A percentile compares a stretch with the other conserved stretches of the same genome.
phyloP scores from a whole-genome alignment of 2,797 vertebrate species.

The Sebastes diploproa region DNA sequence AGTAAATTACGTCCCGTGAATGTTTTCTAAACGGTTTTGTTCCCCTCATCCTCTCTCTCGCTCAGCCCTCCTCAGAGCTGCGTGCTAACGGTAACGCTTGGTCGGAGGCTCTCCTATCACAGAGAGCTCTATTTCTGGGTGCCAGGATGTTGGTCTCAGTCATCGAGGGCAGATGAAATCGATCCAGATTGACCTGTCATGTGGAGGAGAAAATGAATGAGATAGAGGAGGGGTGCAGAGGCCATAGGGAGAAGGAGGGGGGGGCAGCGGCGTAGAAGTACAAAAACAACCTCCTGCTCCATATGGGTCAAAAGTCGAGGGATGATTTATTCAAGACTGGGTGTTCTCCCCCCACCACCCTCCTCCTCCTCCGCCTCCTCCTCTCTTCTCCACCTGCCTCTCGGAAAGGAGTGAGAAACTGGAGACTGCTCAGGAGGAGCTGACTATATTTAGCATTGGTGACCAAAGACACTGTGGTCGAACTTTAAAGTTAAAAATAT shows the following conservation, averaged over 20 bases:
- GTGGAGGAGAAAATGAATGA: constrained; percentile 74
- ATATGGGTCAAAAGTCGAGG: constrained; percentile 75
- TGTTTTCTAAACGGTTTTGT: constrained; percentile 23
- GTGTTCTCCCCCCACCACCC: constrained; percentile 38
- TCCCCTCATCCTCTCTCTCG: not conserved
- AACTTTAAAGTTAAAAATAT: constrained; percentile 84
- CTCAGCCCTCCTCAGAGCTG: constrained; percentile 19
- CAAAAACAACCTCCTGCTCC: constrained; percentile 68
- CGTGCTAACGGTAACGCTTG: constrained; percentile 31
- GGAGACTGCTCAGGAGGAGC: constrained; percentile 73
- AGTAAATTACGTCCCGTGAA: constrained; percentile 1
- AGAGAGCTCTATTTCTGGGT: constrained; percentile 76
- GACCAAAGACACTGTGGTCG: constrained; percentile 76
- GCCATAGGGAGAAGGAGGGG: constrained; percentile 24
- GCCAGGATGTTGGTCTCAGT: constrained; percentile 75
- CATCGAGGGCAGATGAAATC: constrained; percentile 75
- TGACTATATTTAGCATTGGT: constrained; percentile 74
- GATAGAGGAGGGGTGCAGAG: constrained; percentile 60
- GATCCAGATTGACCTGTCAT: constrained; percentile 78
- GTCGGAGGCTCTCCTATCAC: constrained; percentile 55
- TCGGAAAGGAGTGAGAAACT: constrained; percentile 81
- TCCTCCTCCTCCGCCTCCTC: constrained; percentile 2
- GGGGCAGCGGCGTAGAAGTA: constrained; percentile 34
- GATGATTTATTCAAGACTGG: constrained; percentile 74
- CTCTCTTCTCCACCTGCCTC: constrained; percentile 77